Percentiles rank a stretch among this genome's conserved stretches.
Conservation (phyloP, 37 sponge, comb jelly and placozoan genomes). For the Diacarnus erythraeanus region DNA sequence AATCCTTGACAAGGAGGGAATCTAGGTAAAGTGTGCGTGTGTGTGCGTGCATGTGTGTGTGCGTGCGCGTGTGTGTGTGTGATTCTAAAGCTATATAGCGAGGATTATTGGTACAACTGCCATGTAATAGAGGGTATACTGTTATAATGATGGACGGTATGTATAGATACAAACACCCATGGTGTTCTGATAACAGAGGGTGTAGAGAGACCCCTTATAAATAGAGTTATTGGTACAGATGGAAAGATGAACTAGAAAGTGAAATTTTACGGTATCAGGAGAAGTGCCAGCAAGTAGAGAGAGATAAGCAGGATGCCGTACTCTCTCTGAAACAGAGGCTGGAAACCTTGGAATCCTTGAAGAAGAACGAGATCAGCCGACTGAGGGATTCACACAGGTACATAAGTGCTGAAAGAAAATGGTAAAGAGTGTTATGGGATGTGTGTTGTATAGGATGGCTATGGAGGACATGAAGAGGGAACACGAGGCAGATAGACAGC, state of each 20-base stretch:
- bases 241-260: constrained; percentile 51
- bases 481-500: constrained; percentile 69
- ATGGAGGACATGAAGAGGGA: constrained; percentile 69
- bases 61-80: too few relatives aligned
- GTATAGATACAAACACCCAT: too few relatives aligned
- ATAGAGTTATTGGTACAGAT: constrained; percentile 27
- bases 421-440: neutral
- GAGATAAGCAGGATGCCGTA: constrained; percentile 54
- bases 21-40: constrained; percentile 22
- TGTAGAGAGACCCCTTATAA: too few relatives aligned
- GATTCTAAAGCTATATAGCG: too few relatives aligned
- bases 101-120: too few relatives aligned
- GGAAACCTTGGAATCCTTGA: constrained; percentile 40
- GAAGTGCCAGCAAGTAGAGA: constrained; percentile 45
- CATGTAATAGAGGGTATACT: too few relatives aligned
- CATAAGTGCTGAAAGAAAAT: neutral
- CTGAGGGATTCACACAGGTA: constrained; percentile 61
- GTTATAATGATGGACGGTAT: too few relatives aligned
- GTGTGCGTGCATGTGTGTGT: too few relatives aligned
- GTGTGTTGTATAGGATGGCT: neutral
- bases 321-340: constrained; percentile 43
- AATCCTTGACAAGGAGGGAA: constrained; percentile 61
- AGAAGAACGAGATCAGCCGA: constrained; percentile 48
- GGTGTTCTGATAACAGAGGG: too few relatives aligned
- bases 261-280: constrained; percentile 13